Evolutionary conservation across 2,888 invertebrate genomes (phyloP).

Genomic region (Tyria jacobaeae): DNA sequence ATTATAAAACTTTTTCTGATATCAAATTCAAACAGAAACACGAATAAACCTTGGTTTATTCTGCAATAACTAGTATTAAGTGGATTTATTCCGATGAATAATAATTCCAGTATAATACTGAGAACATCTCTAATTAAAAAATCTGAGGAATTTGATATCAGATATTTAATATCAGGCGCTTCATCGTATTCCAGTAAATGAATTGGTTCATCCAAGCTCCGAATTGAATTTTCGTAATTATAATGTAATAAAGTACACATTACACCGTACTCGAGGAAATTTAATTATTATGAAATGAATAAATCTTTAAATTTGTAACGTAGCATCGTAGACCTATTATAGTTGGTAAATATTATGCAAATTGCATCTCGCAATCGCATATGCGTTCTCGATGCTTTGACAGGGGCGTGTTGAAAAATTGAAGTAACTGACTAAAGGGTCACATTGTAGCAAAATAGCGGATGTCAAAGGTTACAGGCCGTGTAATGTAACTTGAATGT

Average conservation of each 20-base stretch:
- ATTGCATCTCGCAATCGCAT: not conserved
- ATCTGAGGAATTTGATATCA: not conserved
- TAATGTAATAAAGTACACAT: not conserved
- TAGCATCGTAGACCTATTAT: not conserved
- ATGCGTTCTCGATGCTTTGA: too few species aligned
- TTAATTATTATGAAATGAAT: not conserved
- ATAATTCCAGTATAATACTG: not conserved
- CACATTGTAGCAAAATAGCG: too few species aligned
- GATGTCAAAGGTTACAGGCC: too few species aligned
- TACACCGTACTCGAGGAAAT: not conserved
- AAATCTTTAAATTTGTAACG: not conserved
- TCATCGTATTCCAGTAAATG: conserved; percentile 2
- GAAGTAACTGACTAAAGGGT: too few species aligned
- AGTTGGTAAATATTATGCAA: not conserved
- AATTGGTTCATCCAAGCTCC: not conserved
- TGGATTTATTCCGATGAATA: conserved; percentile 9
- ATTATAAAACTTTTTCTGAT: conserved; percentile 32
- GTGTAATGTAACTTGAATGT: too few species aligned
- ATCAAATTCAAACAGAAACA: conserved; percentile 20
- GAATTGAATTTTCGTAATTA: not conserved
- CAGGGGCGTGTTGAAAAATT: too few species aligned
- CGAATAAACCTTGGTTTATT: conserved; percentile 18
- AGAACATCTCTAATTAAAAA: conserved; percentile 6
- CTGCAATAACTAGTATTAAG: not conserved
- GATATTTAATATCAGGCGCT: conserved; percentile 4